Evolutionary conservation across 2,797 vertebrate species (phyloP).

Genomic region (Aulostomus chinensis): DNA sequence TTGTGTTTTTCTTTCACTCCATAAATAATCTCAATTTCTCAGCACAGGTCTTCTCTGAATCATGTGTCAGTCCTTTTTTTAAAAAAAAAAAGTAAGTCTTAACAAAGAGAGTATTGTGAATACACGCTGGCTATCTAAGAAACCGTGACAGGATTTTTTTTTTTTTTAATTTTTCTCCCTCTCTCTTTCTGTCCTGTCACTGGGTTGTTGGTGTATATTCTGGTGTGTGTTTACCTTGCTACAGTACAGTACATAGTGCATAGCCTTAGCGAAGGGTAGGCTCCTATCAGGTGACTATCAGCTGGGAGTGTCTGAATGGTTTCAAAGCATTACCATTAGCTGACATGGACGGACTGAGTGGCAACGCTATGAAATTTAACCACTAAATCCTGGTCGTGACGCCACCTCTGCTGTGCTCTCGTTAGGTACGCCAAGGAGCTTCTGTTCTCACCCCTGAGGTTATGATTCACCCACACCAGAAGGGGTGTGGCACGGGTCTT

Average conservation of each 20-base stretch:
- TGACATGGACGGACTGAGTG: constrained; percentile 63
- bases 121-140: constrained; percentile 27
- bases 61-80: constrained; percentile 7
- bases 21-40: constrained; percentile 16
- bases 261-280: constrained; percentile 49
- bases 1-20: constrained; percentile 15
- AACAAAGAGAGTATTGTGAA: constrained; percentile 24
- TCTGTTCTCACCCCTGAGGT: too few relatives aligned
- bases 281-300: constrained; percentile 36
- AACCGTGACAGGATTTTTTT: constrained; percentile 11
- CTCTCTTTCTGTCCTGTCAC: constrained; percentile 5
- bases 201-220: constrained; percentile 22
- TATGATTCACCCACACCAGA: too few relatives aligned
- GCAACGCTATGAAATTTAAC: constrained; percentile 42
- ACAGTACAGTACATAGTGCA: constrained; percentile 61
- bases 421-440: too few relatives aligned
- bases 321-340: constrained; percentile 51
- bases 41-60: constrained; percentile 16
- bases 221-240: constrained; percentile 53
- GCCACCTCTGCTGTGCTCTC: too few relatives aligned
- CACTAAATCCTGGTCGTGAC: constrained; percentile 12
- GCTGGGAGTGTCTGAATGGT: constrained; percentile 26
- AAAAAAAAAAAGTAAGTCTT: constrained; percentile 25
- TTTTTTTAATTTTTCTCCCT: background rate
- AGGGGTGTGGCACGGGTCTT: too few relatives aligned